Evolutionary conservation across 2,113 vertebrate species (phyloP).

Genomic region (Datnioides undecimradiatus): DNA sequence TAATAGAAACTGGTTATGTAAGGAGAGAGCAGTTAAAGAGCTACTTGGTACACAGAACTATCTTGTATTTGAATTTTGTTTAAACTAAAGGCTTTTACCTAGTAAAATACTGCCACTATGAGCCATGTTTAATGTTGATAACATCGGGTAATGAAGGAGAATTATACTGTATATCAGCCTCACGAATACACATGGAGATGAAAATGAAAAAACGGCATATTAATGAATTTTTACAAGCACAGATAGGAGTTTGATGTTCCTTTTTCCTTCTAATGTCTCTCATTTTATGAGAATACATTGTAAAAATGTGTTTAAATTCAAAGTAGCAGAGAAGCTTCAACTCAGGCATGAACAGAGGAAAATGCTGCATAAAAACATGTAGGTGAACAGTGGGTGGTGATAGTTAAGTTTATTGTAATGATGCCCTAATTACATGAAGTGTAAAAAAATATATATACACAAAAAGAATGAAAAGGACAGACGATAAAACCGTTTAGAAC

Average conservation of each 20-base stretch:
- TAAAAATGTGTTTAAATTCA: neutral
- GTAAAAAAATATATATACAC: constrained; percentile 8
- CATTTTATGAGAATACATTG: neutral
- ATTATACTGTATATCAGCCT: neutral
- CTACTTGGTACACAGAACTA: neutral
- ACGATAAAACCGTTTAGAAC: neutral
- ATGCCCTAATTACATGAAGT: neutral
- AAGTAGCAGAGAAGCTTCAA: neutral
- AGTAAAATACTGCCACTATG: neutral
- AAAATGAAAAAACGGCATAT: no score
- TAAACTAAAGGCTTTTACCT: neutral
- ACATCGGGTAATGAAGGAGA: neutral
- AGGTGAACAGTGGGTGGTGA: neutral
- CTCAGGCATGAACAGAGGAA: no score
- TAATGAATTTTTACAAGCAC: no score
- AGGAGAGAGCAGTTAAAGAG: neutral
- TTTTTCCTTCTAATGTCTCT: neutral
- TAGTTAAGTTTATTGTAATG: constrained; percentile 24
- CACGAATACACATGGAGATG: neutral
- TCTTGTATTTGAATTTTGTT: no score
- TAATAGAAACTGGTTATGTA: neutral
- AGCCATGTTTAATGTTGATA: neutral
- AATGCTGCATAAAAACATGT: neutral
- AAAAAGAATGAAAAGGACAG: constrained; percentile 19
- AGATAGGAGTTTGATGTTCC: neutral